phyloP scores from a whole-genome alignment of 1,140 invertebrate species.

The Lordiphosa mommai region DNA sequence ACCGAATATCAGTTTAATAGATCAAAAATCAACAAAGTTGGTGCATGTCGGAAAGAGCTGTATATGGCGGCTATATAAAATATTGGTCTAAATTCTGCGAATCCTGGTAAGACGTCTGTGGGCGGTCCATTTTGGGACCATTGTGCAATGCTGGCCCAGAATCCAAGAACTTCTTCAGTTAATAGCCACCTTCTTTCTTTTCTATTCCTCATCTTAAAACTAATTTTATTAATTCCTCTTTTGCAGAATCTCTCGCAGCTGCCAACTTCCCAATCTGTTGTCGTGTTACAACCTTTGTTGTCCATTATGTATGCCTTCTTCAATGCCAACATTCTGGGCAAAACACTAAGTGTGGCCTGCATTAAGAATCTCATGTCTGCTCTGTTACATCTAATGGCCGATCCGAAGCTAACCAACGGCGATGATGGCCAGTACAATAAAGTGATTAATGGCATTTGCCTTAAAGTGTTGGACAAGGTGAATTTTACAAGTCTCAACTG shows the following conservation, averaged over 20 bases:
- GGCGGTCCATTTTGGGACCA: no score
- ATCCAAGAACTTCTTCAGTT: no score
- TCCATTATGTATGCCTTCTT: constrained; percentile 93
- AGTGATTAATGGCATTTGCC: constrained; percentile 78
- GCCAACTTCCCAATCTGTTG: constrained; percentile 90
- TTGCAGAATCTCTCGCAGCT: constrained; percentile 83
- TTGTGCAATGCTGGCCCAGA: no score
- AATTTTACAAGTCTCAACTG: constrained; percentile 79
- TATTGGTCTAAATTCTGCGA: no score
- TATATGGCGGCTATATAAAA: no score
- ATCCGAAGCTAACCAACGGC: constrained; percentile 68
- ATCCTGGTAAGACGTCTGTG: no score
- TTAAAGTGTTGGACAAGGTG: constrained; percentile 74
- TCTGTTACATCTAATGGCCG: constrained; percentile 71
- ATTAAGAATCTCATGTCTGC: constrained; percentile 78
- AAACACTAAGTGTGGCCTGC: constrained; percentile 66
- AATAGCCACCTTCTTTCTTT: no score
- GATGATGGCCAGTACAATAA: constrained; percentile 78
- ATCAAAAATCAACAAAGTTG: no score
- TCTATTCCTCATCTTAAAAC: neutral
- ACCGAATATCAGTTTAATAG: no score
- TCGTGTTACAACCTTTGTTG: constrained; percentile 91
- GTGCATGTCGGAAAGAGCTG: no score
- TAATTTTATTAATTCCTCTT: neutral
- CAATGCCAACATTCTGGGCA: constrained; percentile 86